Percentiles rank a stretch among this genome's conserved stretches.
Conservation (phyloP, 2,113 vertebrate species). For the Irena cyanogastra region DNA sequence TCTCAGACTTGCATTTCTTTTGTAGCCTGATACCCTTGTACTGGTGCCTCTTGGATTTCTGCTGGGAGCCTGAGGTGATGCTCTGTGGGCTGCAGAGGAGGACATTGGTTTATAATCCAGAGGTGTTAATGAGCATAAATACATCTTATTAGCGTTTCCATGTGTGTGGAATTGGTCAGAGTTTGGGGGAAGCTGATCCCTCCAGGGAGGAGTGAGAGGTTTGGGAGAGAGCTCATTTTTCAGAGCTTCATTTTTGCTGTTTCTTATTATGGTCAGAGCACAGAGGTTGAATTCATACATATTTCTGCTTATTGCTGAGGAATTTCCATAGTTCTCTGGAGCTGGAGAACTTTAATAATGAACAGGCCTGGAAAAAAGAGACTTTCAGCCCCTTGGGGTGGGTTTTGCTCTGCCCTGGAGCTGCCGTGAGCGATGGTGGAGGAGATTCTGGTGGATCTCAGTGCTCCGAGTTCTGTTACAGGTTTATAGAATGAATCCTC, state of each 20-base stretch:
- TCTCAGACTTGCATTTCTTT: not conserved
- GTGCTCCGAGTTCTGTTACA: not conserved
- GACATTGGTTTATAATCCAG: not conserved
- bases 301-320: not conserved
- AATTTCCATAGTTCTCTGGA: not conserved
- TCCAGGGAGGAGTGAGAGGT: not conserved
- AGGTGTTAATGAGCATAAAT: not conserved
- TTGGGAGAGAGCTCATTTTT: not conserved
- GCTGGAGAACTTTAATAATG: not conserved
- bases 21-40: not conserved
- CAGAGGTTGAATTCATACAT: not conserved
- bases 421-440: accelerated
- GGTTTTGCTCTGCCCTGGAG: not conserved
- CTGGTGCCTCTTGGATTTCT: not conserved
- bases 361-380: not conserved
- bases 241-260: not conserved
- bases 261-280: not conserved
- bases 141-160: not conserved
- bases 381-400: not conserved
- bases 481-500: not conserved
- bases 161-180: not conserved
- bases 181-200: not conserved
- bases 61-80: not conserved
- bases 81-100: not conserved
- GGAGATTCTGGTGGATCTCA: not conserved